These are phyloP conservation scores for Miniopterus natalensis DNA, from an alignment of 2,113 vertebrate species.

Conservation along the genomic window DNA sequence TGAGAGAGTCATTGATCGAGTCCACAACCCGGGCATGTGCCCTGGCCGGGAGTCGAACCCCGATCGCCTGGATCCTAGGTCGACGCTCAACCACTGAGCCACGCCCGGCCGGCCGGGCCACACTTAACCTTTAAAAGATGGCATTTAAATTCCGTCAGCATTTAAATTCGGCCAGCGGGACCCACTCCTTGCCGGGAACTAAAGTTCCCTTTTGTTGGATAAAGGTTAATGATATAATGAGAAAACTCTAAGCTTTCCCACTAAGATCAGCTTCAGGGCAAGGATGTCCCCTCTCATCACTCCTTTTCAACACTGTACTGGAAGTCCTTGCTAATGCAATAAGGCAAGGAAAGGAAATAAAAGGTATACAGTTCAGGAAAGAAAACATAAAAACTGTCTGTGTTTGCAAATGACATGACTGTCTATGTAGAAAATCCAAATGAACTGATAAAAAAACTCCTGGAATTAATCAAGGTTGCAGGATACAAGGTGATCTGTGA, in stretches of 20 bases:
- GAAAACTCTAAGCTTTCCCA: constrained; percentile 1
- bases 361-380: background rate
- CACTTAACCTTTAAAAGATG: too few species aligned
- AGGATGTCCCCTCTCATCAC: background rate
- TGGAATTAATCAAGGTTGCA: background rate
- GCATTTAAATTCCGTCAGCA: too few species aligned
- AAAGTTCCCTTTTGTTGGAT: too few species aligned
- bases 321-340: constrained; percentile 10
- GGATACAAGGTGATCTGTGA: background rate
- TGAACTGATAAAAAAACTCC: background rate
- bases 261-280: background rate
- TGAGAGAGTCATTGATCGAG: too few species aligned
- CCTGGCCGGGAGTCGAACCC: too few species aligned
- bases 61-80: too few species aligned
- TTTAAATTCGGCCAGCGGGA: too few species aligned
- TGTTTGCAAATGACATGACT: background rate
- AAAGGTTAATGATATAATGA: background rate
- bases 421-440: background rate
- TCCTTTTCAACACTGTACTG: background rate
- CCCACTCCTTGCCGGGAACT: too few species aligned
- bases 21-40: too few species aligned
- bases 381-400: constrained; percentile 14
- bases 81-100: too few species aligned
- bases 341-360: background rate
- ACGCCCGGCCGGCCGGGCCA: too few species aligned